Evolutionary conservation across 2,113 vertebrate genomes (phyloP), one percentile per base, ranked within the genome.

Genomic region (Nycticorax nycticorax): DNA sequence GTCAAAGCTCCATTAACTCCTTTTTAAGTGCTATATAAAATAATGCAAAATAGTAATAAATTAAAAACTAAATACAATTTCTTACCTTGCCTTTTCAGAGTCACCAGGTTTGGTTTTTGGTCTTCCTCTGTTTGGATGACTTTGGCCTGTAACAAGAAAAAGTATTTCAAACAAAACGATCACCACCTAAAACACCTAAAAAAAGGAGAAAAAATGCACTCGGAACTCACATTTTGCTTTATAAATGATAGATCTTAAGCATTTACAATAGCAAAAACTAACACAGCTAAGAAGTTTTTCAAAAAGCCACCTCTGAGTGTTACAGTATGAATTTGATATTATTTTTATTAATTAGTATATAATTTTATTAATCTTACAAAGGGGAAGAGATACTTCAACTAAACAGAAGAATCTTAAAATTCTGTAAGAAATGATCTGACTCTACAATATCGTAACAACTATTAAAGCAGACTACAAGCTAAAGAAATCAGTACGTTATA

Each of bases 61-160:
- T 26, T 4, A 7, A 0, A 10, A 84, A 74, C n/a, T 8, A 88
- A 85, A 37, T 16, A 9, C 5, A 1, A 19, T 41, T 74, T 48
- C 91, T 93, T 95, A 98, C 98, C 83, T 97, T 5, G 45, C 48
- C 62, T 97, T 98, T 73, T 98, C 98, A 88, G 75, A 59, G 30
- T 98, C 97, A 87, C 72, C 68, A 13, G 57, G 66, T 96, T 97
- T 97, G 37, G 71, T 3, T 88, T 97, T 98, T 33, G 85, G 59
- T 87, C 74, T 98, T 91, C 85, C 96, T 96, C 96, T 98, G 69
- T 92, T 95, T 90, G 97, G 97, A 86, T 95, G 73, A 82, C 95
- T 91, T 60, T 87, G 96, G 77, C 92, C 98, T 98, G 82, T 20
- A 64, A 97, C 1, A 14, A 73, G n/a, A 68, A 71, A 78, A 74